These are phyloP conservation scores for Agapornis roseicollis DNA, from an alignment of 2,113 vertebrate species.

Conservation along the genomic window DNA sequence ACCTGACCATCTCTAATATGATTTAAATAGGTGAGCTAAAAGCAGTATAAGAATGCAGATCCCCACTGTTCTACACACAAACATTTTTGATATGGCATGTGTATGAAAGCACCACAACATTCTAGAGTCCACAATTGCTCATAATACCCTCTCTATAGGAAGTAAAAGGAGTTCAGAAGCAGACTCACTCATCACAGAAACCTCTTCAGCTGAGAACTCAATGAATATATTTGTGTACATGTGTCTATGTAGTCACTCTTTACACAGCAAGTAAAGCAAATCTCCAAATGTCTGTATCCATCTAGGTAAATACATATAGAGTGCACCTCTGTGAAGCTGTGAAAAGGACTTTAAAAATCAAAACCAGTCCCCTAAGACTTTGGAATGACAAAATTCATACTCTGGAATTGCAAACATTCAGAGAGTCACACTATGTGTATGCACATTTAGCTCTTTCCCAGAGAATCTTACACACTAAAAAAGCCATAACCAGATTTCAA, in stretches of 20 bases:
- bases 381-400: neutral
- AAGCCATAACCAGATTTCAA: neutral
- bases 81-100: neutral
- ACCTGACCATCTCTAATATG: neutral
- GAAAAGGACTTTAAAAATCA: neutral
- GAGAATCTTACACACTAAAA: neutral
- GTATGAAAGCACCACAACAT: neutral
- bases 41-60: neutral
- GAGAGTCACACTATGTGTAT: fast-evolving
- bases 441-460: neutral
- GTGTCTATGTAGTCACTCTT: neutral
- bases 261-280: neutral
- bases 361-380: neutral
- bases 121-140: neutral
- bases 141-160: neutral
- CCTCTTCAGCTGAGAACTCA: neutral
- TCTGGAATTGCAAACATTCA: neutral
- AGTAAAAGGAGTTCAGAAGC: neutral
- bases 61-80: neutral
- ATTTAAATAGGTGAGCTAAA: neutral
- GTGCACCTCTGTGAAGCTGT: neutral
- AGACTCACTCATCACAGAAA: neutral
- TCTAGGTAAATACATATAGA: neutral
- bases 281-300: neutral
- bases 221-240: neutral